Base-by-base conservation (phyloP, 2,797 vertebrate species). In the Takifugu ocellatus region DNA sequence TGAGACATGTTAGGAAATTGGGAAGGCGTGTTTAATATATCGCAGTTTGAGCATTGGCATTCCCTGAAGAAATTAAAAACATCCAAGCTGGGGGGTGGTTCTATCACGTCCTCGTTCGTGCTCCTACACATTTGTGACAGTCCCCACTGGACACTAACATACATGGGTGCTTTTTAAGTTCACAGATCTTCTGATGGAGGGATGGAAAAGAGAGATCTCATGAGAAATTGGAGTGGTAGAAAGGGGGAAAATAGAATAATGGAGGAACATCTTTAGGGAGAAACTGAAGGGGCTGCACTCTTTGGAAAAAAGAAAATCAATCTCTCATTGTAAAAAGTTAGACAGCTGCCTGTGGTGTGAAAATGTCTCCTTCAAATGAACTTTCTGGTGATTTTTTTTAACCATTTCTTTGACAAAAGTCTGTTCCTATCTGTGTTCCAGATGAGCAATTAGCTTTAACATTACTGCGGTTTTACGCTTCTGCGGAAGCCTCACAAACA, bases 1-100 rank as follows among this genome's bases (percentile, higher is more conserved):
- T 72, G 72, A 83, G 78, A 78, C 61, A 71, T 58, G 66, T 59
- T 59, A 51, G 49, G 54, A 75, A 78, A 70, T 39, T 47, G 67
- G 49, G 29, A 53, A 54, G 47, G 61, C 61, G 68, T 69, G 63
- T 78, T 79, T 72, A 79, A 84, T 83, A 69, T 77, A 79, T 59
- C 61, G 69, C 45, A 58, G 56, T 57, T 70, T 75, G 66, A 78
- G 66, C 63, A 39, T 63, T 48, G 49, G 21, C 49, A 78, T 74
- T 89, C 89, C 89, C 88, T 51, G 57, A 84, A 87, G 84, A 87
- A 89, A 89, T 88, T 83, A 86, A 87, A 84, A 84, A 73, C 57
- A 69, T 66, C 60, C 68, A 69, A 79, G 79, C 70, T 61, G 64
- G 59, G 17, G 51, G 64, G 48, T 7, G 31, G 31, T 72, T 54